Percentiles rank a stretch among this genome's conserved stretches.
Evolutionary conservation across 2,797 vertebrate species (phyloP).

Genomic region (Kryptopterus vitreolus): DNA sequence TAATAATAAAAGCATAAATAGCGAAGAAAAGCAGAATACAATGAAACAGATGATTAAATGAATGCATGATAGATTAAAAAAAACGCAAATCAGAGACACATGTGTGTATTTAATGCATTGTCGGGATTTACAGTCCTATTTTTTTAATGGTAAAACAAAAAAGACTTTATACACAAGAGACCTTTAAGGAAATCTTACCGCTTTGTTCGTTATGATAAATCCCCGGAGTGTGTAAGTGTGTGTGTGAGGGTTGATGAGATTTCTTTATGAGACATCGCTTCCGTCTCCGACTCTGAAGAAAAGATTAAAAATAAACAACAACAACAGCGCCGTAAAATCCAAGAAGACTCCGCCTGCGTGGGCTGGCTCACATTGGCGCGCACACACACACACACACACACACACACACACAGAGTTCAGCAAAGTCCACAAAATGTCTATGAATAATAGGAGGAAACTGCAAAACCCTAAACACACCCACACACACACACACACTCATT

Average conservation of each 20-base stretch:
- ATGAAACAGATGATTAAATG: neutral
- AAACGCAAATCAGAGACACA: neutral
- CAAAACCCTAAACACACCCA: neutral
- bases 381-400: neutral
- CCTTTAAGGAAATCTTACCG: conserved; percentile 10
- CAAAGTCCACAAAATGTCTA: neutral
- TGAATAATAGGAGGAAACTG: neutral
- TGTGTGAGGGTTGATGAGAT: neutral
- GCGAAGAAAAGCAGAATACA: neutral
- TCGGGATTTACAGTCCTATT: too few species aligned
- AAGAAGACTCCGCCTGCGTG: neutral
- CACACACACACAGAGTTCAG: neutral
- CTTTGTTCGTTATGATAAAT: neutral
- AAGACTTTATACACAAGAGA: neutral
- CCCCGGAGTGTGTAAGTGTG: neutral
- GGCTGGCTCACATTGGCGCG: neutral
- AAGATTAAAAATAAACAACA: neutral
- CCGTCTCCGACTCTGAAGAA: neutral
- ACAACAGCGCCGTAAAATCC: neutral
- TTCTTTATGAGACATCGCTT: neutral
- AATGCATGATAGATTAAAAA: neutral
- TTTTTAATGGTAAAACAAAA: neutral
- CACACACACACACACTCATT: neutral
- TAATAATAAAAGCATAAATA: too few species aligned
- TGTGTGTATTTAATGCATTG: neutral